phyloP scores from a whole-genome alignment of 2,888 invertebrate species.

The Eledona agricola region DNA sequence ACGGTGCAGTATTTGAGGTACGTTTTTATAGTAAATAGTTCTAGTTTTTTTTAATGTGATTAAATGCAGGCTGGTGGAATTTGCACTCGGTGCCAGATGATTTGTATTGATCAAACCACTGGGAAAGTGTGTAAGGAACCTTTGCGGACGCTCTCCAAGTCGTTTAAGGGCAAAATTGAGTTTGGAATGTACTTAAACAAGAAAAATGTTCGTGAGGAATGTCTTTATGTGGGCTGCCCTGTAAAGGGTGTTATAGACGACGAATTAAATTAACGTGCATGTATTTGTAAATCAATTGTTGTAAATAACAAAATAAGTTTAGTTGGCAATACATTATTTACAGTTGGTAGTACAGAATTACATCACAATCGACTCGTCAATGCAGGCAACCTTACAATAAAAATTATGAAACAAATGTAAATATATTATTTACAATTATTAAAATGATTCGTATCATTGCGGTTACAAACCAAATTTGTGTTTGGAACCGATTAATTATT shows the following conservation, averaged over 20 bases:
- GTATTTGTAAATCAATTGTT: no score
- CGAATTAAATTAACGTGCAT: no score
- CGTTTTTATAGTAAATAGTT: slow-evolving; percentile 7
- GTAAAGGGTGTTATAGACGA: slow-evolving; percentile 3
- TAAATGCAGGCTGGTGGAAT: slow-evolving; percentile 73
- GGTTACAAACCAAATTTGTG: no score
- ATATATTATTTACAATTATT: no score
- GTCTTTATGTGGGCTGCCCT: slow-evolving; percentile 1
- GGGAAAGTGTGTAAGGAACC: slow-evolving; percentile 84
- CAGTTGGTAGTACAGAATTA: no score
- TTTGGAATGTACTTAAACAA: slow-evolving; percentile 80
- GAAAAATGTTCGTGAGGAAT: not conserved
- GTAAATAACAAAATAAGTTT: not conserved
- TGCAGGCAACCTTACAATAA: no score
- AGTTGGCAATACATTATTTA: no score
- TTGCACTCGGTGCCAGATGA: slow-evolving; percentile 94
- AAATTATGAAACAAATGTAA: no score
- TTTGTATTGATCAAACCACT: slow-evolving; percentile 89
- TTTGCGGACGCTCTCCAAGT: slow-evolving; percentile 76
- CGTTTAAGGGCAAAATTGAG: slow-evolving; percentile 77
- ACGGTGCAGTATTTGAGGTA: slow-evolving; percentile 73
- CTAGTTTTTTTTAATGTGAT: slow-evolving; percentile 24
- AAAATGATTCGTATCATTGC: no score
- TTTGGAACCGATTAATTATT: no score
- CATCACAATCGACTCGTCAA: no score